Base-by-base conservation (phyloP, 2,113 vertebrate genomes). In the Corythoichthys intestinalis region DNA sequence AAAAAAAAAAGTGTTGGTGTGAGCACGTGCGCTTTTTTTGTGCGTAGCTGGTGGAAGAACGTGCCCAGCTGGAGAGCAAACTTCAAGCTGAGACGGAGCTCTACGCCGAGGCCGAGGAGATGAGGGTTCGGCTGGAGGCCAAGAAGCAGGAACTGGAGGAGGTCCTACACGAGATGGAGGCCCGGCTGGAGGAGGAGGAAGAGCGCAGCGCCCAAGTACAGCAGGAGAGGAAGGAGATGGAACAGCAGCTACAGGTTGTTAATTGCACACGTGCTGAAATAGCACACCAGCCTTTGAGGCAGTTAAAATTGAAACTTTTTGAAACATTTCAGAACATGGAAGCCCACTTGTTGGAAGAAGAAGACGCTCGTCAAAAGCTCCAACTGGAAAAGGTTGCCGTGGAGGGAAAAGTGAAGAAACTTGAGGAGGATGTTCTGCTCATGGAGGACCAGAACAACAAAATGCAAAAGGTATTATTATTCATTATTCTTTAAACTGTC, bases 61-160 rank as follows among this genome's bases (percentile, higher is more conserved):
- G 94, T 76, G 89, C 77, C 47, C 89, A 88, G 74, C 91, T 98
- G 34, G 94, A 97, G 84, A 85, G 90, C 12, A 93, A 94, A 82
- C 92, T 98, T 0, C 95, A 96, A 72, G 94, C 94, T 0, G 96
- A 98, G 86, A 94, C 96, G 0, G 96, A 98, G 83, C 82, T 97
- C 34, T 96, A 89, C 0, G 89, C 94, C 0, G 96, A 98, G 87
- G 94, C 95, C 0, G 96, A 98, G 85, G 96, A 98, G 89, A 94
- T 95, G 86, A 88, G 95, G 64, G 93, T 96, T 17, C 92, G 94
- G 0, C 86, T 98, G 82, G 94, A 94, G 34, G 92, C 94, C 66
- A 98, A 96, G 90, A 96, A 94, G 85, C 94, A 95, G 87, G 96
- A 98, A 88, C 87, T 98, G 83, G 96, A 98, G 83, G 96, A 98